These are phyloP conservation scores for Phalloptychus januarius DNA, from an alignment of 2,797 vertebrate genomes.

Conservation along the genomic window DNA sequence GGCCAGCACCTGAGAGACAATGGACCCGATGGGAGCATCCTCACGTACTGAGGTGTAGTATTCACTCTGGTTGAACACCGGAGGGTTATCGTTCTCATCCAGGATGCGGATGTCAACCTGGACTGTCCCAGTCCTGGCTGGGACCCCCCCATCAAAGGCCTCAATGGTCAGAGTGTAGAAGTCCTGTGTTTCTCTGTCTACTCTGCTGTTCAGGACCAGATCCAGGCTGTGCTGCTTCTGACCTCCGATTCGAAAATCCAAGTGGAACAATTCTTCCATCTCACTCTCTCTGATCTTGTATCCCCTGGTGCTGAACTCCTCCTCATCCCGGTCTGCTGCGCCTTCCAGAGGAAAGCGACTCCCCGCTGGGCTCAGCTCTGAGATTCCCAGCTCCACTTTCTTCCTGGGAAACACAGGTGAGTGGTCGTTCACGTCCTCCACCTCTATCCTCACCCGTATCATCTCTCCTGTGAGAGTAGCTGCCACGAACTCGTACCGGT, in stretches of 20 bases:
- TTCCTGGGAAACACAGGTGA: conserved; percentile 83
- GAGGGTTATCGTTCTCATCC: conserved; percentile 94
- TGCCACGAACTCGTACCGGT: conserved; percentile 89
- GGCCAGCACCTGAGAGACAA: conserved; percentile 86
- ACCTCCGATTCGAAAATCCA: conserved; percentile 66
- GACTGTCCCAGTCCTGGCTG: conserved; percentile 80
- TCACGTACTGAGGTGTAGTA: conserved; percentile 85
- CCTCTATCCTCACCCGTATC: conserved; percentile 86
- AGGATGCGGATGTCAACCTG: conserved; percentile 81
- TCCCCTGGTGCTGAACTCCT: conserved; percentile 83
- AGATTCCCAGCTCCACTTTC: conserved; percentile 80
- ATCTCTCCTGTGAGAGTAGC: conserved; percentile 88
- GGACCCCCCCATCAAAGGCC: conserved; percentile 89
- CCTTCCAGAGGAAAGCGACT: conserved; percentile 86
- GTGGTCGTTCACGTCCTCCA: conserved; percentile 91
- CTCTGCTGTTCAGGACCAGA: conserved; percentile 79
- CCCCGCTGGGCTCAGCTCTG: conserved; percentile 86
- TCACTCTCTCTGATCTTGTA: conserved; percentile 81
- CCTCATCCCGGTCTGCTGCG: conserved; percentile 86
- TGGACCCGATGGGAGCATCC: conserved; percentile 74
- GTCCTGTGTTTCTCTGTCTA: conserved; percentile 85
- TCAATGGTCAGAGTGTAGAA: conserved; percentile 84
- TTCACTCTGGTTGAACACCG: conserved; percentile 84
- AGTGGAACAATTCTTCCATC: conserved; percentile 65
- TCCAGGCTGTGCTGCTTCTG: conserved; percentile 74